Evolutionary conservation across 2,797 vertebrate genomes (phyloP), one percentile per base, ranked within the genome.

Genomic region (Sphenopsis melanotis): DNA sequence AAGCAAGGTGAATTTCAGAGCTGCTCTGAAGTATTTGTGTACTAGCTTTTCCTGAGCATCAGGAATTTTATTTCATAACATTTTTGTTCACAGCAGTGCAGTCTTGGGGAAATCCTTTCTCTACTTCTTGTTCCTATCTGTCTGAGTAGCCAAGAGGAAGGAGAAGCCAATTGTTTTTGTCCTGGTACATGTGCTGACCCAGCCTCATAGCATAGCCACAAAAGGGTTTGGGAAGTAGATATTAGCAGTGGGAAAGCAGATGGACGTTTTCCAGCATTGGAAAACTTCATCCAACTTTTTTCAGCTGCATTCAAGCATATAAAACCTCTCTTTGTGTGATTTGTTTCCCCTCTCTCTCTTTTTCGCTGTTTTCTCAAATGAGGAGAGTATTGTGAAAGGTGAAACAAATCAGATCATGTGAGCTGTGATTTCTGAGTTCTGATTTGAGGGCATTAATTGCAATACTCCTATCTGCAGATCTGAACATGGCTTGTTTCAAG

Each of bases 281-380:
- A 89, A 83, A 95, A 90, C 88, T 93, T 89, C 63, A 32, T 84
- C 55, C 77, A 95, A 66, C 46, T 55, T 92, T 94, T 89, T 95
- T 85, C 94, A 91, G 61, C 44, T 90, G 39, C 61, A 72, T 61
- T 89, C 81, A 87, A 93, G 76, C 85, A 56, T 42, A 11, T 69
- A 78, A 94, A 91, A 81, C 6, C 17, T 89, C 37, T 56, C 87
- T 82, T 72, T 91, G 84, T 92, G 46, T 55, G 49, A 49, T 84
- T 63, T 39, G 34, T 52, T 77, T 15, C 14, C 15, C 5, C 15
- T 12, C 21, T 29, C 44, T 34, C n/a, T 23, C 29, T 69, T 65
- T 37, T 60, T 74, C 10, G 2, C n/a, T 26, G 26, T 89, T 87
- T 65, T 46, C 76, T 69, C 29, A 83, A 79, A 85, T 41, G 65